phyloP scores from a whole-genome alignment of 2,113 vertebrate genomes.

The Cyprinodon brontotheroides region DNA sequence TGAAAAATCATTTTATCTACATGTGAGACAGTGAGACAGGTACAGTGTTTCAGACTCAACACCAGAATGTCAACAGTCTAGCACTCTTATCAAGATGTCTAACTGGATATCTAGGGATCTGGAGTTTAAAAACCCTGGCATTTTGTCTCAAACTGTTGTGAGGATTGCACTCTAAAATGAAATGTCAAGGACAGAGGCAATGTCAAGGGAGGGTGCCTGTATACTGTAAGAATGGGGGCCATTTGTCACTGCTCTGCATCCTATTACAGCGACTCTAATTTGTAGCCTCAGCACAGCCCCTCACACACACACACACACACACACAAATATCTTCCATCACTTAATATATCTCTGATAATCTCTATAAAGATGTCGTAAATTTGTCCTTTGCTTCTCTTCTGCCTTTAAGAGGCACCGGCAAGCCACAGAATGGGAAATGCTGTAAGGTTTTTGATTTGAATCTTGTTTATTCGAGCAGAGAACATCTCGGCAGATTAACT shows the following conservation, averaged over 20 bases:
- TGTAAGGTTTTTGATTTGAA: conserved; percentile 38
- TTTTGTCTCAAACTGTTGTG: conserved; percentile 56
- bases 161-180: conserved; percentile 49
- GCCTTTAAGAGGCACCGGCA: conserved; percentile 40
- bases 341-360: conserved; percentile 60
- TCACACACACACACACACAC: conserved; percentile 29
- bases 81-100: conserved; percentile 27
- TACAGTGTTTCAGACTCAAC: background rate
- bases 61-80: conserved; percentile 7
- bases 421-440: conserved; percentile 36
- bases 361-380: conserved; percentile 52
- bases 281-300: conserved; percentile 53
- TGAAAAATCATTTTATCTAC: background rate
- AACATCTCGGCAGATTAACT: conserved; percentile 43
- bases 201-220: conserved; percentile 66
- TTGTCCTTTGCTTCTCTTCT: conserved; percentile 20
- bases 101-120: background rate
- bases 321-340: conserved; percentile 36
- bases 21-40: conserved; percentile 1
- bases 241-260: conserved; percentile 76
- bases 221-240: conserved; percentile 66
- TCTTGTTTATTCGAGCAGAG: conserved; percentile 38
- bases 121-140: conserved; percentile 43
- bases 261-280: conserved; percentile 67
- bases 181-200: conserved; percentile 76